Evolutionary conservation across 2,797 vertebrate species (phyloP).

Genomic region (Eleutherodactylus coqui): DNA sequence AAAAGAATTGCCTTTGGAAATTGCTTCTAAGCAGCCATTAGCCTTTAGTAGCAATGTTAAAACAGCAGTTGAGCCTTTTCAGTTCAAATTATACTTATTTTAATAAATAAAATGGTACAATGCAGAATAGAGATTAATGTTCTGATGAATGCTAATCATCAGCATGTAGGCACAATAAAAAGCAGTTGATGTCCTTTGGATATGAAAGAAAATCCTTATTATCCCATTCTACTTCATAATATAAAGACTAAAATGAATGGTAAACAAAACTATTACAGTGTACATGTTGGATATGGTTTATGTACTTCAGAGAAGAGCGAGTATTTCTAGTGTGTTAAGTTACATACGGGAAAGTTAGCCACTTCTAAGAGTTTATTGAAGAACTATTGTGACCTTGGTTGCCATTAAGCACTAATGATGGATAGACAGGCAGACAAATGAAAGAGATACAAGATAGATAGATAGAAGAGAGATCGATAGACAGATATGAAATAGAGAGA

Average conservation of each 20-base stretch:
- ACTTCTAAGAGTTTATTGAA: neutral
- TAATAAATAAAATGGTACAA: conserved; percentile 56
- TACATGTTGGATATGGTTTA: neutral
- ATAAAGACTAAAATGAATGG: conserved; percentile 37
- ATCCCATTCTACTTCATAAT: conserved; percentile 7
- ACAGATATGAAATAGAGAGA: neutral
- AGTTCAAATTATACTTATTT: conserved; percentile 59
- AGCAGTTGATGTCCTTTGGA: conserved; percentile 33
- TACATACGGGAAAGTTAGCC: neutral
- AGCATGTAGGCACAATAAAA: conserved; percentile 54
- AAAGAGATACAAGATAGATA: neutral
- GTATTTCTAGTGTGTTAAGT: neutral
- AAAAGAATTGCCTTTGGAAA: conserved; percentile 61
- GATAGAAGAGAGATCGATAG: neutral
- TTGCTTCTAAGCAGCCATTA: conserved; percentile 57
- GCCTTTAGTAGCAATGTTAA: conserved; percentile 57
- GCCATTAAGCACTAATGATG: neutral
- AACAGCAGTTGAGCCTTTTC: conserved; percentile 59
- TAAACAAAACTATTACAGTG: conserved; percentile 33
- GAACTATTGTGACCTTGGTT: neutral
- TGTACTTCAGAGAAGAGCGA: neutral
- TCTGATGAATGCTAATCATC: conserved; percentile 57
- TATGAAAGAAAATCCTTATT: conserved; percentile 47
- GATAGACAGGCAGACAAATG: too few species aligned
- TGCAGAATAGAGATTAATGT: conserved; percentile 54